phyloP scores from a whole-genome alignment of 64 coral and sea anemone genomes.

The Montipora efflorescens region DNA sequence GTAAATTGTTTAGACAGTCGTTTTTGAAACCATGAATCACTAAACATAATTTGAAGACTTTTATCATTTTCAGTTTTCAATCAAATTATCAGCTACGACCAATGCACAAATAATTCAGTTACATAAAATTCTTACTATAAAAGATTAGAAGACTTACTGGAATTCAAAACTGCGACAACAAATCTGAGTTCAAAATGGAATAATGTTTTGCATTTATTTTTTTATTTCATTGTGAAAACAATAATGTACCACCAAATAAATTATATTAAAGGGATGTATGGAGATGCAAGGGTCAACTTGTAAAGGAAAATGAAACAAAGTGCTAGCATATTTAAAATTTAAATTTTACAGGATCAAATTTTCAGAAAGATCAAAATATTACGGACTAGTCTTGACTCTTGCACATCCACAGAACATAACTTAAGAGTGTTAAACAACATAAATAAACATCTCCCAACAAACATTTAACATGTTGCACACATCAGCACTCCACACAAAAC shows the following conservation, averaged over 20 bases:
- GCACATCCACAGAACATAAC: neutral
- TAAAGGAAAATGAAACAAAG: neutral
- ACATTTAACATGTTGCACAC: neutral
- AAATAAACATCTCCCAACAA: neutral
- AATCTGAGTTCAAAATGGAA: too few species aligned
- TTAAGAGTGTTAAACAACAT: neutral
- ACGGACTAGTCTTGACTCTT: neutral
- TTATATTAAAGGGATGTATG: neutral
- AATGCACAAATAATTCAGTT: too few species aligned
- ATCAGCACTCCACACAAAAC: neutral
- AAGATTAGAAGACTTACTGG: too few species aligned
- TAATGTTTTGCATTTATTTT: neutral
- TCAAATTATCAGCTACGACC: too few species aligned
- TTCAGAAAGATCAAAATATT: neutral
- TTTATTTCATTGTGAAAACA: conserved; percentile 7
- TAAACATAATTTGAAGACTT: too few species aligned
- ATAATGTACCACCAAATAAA: neutral
- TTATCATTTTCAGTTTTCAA: too few species aligned
- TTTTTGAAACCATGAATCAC: too few species aligned
- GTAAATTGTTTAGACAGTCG: neutral
- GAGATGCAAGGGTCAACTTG: neutral
- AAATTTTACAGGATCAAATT: neutral
- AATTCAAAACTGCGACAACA: too few species aligned
- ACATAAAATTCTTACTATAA: too few species aligned
- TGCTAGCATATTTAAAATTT: neutral